phyloP scores from a whole-genome alignment of 2,797 vertebrate species.

The Gobio occitaniae region DNA sequence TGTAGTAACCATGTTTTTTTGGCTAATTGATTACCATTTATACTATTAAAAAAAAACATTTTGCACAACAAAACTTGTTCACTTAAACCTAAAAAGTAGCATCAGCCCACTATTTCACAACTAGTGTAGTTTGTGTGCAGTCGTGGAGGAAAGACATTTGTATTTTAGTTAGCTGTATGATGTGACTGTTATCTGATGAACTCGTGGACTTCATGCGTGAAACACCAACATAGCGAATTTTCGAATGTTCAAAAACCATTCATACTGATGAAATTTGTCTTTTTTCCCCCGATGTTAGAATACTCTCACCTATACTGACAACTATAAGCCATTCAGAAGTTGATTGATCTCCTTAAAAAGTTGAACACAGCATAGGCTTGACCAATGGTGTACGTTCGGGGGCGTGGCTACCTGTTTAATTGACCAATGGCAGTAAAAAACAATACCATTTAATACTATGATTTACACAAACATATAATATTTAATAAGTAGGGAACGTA shows the following conservation, averaged over 20 bases:
- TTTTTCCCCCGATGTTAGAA: background rate
- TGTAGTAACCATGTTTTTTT: too few relatives aligned
- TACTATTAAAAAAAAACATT: too few relatives aligned
- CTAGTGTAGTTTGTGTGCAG: slow-evolving; percentile 73
- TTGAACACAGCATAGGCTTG: too few relatives aligned
- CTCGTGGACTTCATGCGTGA: background rate
- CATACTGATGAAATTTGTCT: background rate
- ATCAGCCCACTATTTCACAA: slow-evolving; percentile 73
- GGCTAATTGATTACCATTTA: too few relatives aligned
- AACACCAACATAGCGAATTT: background rate
- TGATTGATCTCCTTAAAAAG: too few relatives aligned
- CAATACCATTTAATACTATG: too few relatives aligned
- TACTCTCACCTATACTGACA: background rate
- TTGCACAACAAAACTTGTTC: slow-evolving; percentile 72
- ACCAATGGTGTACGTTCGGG: background rate
- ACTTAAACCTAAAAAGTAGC: slow-evolving; percentile 83
- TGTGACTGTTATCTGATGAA: background rate
- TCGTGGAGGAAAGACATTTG: slow-evolving; percentile 47
- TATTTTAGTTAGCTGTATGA: background rate
- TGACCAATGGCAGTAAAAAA: background rate
- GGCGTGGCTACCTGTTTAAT: background rate
- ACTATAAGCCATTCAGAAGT: background rate
- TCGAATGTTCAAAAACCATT: background rate
- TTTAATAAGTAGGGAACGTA: background rate
- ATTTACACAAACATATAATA: background rate